A percentile compares a stretch with the other conserved stretches of the same genome.
Conservation (phyloP, 2,797 vertebrate genomes). For the Intellagama lesueurii region DNA sequence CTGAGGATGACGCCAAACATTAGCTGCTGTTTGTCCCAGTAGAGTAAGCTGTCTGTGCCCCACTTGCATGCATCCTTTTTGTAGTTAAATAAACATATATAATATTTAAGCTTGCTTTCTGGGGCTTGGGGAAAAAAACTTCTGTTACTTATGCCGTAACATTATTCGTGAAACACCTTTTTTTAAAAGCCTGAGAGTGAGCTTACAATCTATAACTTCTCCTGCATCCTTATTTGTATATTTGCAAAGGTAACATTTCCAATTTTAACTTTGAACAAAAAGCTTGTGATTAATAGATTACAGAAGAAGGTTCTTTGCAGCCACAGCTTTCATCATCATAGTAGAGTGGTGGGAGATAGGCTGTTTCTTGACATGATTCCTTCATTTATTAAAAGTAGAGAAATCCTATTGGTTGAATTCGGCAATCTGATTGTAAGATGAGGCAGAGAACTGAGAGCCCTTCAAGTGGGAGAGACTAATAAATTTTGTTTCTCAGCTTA, state of each 20-base stretch:
- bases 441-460: neutral
- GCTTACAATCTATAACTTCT: neutral
- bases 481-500: neutral
- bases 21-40: neutral
- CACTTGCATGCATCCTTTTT: neutral
- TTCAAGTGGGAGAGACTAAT: neutral
- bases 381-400: slow-evolving; percentile 14
- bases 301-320: neutral
- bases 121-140: neutral
- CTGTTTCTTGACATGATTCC: neutral
- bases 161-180: neutral
- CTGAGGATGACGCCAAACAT: too few relatives aligned
- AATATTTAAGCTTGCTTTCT: neutral
- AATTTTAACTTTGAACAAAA: neutral
- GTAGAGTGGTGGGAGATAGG: neutral
- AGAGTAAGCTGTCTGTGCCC: neutral
- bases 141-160: neutral
- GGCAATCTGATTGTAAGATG: neutral
- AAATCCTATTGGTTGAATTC: neutral
- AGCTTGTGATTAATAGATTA: neutral
- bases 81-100: neutral
- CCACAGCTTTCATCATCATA: too few relatives aligned
- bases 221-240: neutral
- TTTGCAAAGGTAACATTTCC: neutral
- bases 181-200: neutral